Evolutionary conservation across 2,113 vertebrate species (phyloP), one percentile per base, ranked within the genome.

Genomic region (Speoplatyrhinus poulsoni): DNA sequence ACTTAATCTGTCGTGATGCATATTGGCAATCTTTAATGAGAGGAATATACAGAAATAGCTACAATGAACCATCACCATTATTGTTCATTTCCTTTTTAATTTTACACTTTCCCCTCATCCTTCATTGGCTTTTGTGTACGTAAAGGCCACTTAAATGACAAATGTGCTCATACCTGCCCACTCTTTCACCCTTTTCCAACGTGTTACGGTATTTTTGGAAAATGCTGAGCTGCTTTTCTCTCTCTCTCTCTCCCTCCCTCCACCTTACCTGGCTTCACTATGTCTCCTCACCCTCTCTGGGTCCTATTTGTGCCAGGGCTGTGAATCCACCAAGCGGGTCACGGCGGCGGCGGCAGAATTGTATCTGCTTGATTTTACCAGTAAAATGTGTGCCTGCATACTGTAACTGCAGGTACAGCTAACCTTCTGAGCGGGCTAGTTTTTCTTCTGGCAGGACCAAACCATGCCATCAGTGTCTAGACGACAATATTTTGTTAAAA

Each of bases 181-280:
- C 64, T 65, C 52, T 56, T 7, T 17, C 26, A n/a, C 54, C 1
- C 54, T 17, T 71, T 52, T 69, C 49, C 56, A 58, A 82, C 61
- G 71, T 77, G 56, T 50, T 0, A 15, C 50, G 56, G 46, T 75
- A 76, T 84, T 81, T 83, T 61, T 76, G 41, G 36, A 82, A 81
- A 57, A 58, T 65, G 74, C 77, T 81, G 73, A 77, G 26, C 61
- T 19, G 10, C 8, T 56, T 56, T 19, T 56, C 26, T 26, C 67
- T 16, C 41, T 41, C 12, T 6, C 32, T 60, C 8, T 12, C 33
- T 33, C 46, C 17, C 36, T 49, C 58, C 68, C 67, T 76, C 60
- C 12, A 6, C 57, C 69, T 59, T 15, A 6, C 57, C 69, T 59
- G 54, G 54, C 32, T 19, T 26, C 11, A 6, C 36, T 15, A n/a